These are phyloP conservation scores for Hirtodrosophila alboralis DNA, from an alignment of 2,888 invertebrate species.

Conservation along the genomic window DNA sequence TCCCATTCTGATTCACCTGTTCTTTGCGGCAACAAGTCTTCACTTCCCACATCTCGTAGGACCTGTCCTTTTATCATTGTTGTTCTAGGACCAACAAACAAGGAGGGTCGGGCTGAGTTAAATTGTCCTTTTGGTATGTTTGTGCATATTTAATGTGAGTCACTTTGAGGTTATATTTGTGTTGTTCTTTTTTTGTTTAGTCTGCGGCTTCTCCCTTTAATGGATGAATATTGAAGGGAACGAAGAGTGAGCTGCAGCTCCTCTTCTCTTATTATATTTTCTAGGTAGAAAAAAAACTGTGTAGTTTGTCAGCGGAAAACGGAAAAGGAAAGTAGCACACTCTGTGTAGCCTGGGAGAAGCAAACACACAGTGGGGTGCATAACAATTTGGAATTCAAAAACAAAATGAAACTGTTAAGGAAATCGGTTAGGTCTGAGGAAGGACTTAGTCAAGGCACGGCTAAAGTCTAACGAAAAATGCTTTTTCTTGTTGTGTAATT, in stretches of 20 bases:
- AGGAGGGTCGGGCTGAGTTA: conserved; percentile 10
- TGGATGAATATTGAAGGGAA: conserved; percentile 12
- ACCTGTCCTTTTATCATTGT: conserved; percentile 17
- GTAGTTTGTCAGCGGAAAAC: conserved; percentile 37
- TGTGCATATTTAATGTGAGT: conserved; percentile 63
- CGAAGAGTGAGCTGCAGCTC: conserved; percentile 14
- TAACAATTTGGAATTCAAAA: conserved; percentile 62
- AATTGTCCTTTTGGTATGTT: conserved; percentile 57
- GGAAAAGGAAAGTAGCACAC: conserved; percentile 50
- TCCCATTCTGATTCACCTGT: conserved; percentile 5
- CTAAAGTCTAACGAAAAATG: conserved; percentile 65
- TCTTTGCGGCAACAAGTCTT: neutral
- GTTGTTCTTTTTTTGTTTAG: conserved; percentile 37
- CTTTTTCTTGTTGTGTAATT: conserved; percentile 71
- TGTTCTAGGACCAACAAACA: conserved; percentile 19
- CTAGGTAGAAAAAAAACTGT: conserved; percentile 1
- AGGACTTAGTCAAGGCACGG: conserved; percentile 19
- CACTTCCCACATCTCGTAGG: neutral
- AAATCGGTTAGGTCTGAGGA: conserved; percentile 17
- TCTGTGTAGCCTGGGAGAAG: conserved; percentile 6
- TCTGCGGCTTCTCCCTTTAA: conserved; percentile 15
- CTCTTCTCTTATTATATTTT: conserved; percentile 1
- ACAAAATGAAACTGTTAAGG: conserved; percentile 51
- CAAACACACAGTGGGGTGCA: conserved; percentile 52
- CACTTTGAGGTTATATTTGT: conserved; percentile 62